These are phyloP conservation scores for Cantharis lateralis DNA, from an alignment of 2,888 invertebrate genomes.

Conservation along the genomic window DNA sequence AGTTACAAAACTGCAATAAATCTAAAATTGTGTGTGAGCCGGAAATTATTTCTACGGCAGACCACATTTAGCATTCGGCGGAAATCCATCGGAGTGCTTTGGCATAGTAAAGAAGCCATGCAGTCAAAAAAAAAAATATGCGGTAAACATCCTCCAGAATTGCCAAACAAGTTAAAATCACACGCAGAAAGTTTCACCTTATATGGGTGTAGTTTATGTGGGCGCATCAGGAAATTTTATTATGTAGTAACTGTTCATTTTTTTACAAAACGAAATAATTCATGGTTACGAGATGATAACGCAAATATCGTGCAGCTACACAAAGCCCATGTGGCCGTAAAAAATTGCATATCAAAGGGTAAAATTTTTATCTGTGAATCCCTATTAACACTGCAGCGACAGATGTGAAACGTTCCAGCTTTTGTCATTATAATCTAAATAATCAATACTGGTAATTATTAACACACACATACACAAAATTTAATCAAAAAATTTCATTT, in stretches of 20 bases:
- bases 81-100: constrained; percentile 20
- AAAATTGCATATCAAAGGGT: constrained; percentile 35
- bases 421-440: background rate
- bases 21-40: background rate
- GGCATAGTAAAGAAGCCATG: constrained; percentile 3
- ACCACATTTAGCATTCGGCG: constrained; percentile 11
- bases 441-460: background rate
- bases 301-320: background rate
- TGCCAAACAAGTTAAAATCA: background rate
- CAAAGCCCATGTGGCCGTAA: constrained; percentile 29
- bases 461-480: background rate
- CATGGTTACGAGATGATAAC: background rate
- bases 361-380: constrained; percentile 32
- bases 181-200: background rate
- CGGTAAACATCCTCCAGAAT: background rate
- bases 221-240: background rate
- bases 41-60: constrained; percentile 2
- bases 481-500: background rate
- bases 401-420: constrained; percentile 32
- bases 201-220: background rate
- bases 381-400: constrained; percentile 20
- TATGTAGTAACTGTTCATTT: background rate
- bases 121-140: background rate
- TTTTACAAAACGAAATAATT: background rate
- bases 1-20: background rate